Base-by-base conservation (phyloP, 1,140 invertebrate genomes). In the Microplitis demolitor region DNA sequence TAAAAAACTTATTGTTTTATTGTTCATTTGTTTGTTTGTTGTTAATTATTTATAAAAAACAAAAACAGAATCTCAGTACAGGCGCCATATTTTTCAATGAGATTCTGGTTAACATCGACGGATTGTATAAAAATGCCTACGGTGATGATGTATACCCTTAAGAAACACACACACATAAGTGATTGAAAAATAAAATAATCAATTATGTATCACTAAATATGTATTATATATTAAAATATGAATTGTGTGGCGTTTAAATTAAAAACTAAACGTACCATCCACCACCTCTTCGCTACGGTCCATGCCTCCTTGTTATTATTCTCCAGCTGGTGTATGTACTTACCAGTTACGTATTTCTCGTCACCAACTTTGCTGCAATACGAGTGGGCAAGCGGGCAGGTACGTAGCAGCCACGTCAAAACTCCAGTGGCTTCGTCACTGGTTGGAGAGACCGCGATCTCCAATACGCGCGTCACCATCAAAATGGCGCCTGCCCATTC, bases 391-490 rank as follows among this genome's bases (percentile, higher is more conserved):
- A 94, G 91, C 89, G 90, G 90, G 90, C 92, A 91, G 91, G 93
- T 94, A 95, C 93, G 94, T 95, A 95, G 93, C 92, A 93, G 93
- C 93, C 93, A 95, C 94, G 94, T 95, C 94, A 95, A 95, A 92
- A 92, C 92, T 93, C 92, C 91, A 92, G 91, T 91, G 91, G 91
- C 92, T 92, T 94, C 94, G 94, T 95, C 94, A 95, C 93, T 92
- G 90, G 89, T 89, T 87, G 39, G 39, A 45, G 90, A 91, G 88
- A 89, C 88, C 89, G 88, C 82, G 76, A 79, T 77, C 79, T 78
- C 75, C 79, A 83, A 84, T 86, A 88, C 89, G 89, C 90, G 91
- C 91, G 91, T 92, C 91, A 91, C 90, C 69, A 89, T 88, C 89
- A 91, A 91, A 89, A 90, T 90, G 89, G 89, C 89, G 84, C 87